A percentile compares a stretch with the other conserved stretches of the same genome.
Conservation (phyloP, 1,140 invertebrate species). For the Platyura marginata region DNA sequence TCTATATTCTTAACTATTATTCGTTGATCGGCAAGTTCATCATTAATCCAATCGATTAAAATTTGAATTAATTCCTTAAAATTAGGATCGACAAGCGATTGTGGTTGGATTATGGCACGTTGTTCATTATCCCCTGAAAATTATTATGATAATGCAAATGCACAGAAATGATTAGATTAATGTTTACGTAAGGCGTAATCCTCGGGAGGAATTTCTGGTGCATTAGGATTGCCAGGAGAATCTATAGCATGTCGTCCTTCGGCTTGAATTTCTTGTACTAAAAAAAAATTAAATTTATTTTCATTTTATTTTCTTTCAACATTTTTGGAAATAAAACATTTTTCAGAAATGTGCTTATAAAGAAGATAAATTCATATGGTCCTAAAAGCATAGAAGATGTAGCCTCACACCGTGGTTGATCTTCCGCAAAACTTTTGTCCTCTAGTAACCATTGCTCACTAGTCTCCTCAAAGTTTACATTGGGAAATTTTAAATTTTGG, state of each 20-base stretch:
- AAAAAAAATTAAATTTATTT: too few relatives aligned
- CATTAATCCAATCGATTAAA: conserved; percentile 96
- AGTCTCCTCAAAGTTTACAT: too few relatives aligned
- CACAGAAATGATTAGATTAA: neutral
- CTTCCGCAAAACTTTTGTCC: too few relatives aligned
- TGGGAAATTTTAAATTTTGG: too few relatives aligned
- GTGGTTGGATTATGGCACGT: conserved; percentile 83
- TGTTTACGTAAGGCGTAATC: conserved; percentile 72
- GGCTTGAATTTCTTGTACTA: conserved; percentile 86
- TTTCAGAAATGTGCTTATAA: too few relatives aligned
- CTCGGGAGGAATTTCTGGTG: conserved; percentile 73
- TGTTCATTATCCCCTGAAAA: conserved; percentile 85
- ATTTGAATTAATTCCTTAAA: conserved; percentile 72
- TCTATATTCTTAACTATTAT: conserved; percentile 96
- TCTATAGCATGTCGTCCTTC: conserved; percentile 96
- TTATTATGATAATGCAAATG: neutral
- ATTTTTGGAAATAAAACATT: too few relatives aligned
- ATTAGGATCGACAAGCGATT: conserved; percentile 70
- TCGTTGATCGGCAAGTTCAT: conserved; percentile 87
- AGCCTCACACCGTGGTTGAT: too few relatives aligned
- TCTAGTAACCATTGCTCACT: too few relatives aligned
- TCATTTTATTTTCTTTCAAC: too few relatives aligned
- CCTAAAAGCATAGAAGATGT: too few relatives aligned
- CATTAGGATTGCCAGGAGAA: conserved; percentile 72
- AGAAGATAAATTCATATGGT: too few relatives aligned